Conservation (phyloP, 2,888 invertebrate species). For the Epinotia nisella region DNA sequence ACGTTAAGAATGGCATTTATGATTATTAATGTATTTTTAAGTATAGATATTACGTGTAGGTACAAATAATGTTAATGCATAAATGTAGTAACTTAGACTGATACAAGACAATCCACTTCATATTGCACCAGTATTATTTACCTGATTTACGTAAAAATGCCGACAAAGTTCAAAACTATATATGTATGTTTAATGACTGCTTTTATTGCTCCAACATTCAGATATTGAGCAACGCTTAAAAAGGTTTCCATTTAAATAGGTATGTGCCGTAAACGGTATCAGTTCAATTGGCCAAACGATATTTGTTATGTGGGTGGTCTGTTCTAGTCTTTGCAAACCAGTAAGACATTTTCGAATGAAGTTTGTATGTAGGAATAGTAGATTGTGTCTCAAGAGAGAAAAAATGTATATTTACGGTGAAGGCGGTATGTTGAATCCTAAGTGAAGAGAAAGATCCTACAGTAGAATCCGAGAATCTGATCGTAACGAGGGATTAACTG, state of each 20-base stretch:
- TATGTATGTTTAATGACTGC: slow-evolving; percentile 18
- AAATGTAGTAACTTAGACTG: neutral
- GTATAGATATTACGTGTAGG: neutral
- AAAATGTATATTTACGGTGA: too few species aligned
- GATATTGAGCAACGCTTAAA: slow-evolving; percentile 31
- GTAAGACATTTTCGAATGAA: neutral
- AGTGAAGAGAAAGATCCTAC: too few species aligned
- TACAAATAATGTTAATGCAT: too few species aligned
- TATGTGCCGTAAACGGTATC: slow-evolving; percentile 15
- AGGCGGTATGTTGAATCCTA: too few species aligned
- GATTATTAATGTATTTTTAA: neutral
- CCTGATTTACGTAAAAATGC: slow-evolving; percentile 9
- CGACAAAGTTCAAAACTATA: slow-evolving; percentile 5
- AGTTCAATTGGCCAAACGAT: slow-evolving; percentile 22
- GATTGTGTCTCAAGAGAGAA: too few species aligned
- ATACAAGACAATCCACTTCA: slow-evolving; percentile 11
- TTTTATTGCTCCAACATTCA: slow-evolving; percentile 37
- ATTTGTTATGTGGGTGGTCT: slow-evolving; percentile 34
- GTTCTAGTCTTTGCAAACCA: neutral
- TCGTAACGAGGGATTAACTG: too few species aligned
- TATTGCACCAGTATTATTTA: slow-evolving; percentile 16
- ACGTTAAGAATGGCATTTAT: too few species aligned
- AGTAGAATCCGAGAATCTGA: too few species aligned
- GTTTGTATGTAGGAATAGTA: neutral
- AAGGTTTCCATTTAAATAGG: slow-evolving; percentile 27